These are phyloP conservation scores for Turritopsis dohrnii DNA, from an alignment of 30 jellyfish, hydroid and myxozoan species.

Conservation along the genomic window DNA sequence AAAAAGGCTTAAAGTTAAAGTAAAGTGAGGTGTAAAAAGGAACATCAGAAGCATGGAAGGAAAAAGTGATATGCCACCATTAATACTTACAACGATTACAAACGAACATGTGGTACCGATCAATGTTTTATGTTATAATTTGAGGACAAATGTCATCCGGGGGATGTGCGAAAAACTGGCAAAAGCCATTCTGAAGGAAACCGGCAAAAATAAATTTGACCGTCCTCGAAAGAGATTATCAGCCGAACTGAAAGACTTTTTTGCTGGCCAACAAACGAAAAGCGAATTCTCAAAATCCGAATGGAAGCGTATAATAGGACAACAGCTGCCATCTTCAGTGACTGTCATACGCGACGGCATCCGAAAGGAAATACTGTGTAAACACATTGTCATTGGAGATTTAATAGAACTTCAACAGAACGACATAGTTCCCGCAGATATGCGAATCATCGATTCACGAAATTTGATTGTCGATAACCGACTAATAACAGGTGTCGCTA, in stretches of 20 bases:
- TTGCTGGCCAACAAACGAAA: neutral
- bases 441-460: slow-evolving; percentile 13
- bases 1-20: neutral
- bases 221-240: neutral
- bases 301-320: slow-evolving; percentile 26
- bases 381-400: slow-evolving; percentile 23
- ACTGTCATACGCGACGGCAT: slow-evolving; percentile 27
- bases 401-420: slow-evolving; percentile 19
- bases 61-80: neutral
- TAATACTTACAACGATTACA: slow-evolving; percentile 1
- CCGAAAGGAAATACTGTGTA: slow-evolving; percentile 1
- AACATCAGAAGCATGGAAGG: no score
- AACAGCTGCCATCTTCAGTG: slow-evolving; percentile 11
- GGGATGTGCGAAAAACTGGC: slow-evolving; percentile 23
- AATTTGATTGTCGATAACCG: slow-evolving; percentile 14
- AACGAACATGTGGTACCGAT: slow-evolving; percentile 19
- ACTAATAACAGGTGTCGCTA: slow-evolving; percentile 19
- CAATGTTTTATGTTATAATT: neutral
- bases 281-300: slow-evolving; percentile 26
- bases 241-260: neutral
- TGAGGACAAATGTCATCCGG: neutral
- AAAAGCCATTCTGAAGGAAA: neutral
- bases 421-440: slow-evolving; percentile 38
- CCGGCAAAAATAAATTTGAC: slow-evolving; percentile 18
- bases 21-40: no score